Conservation (phyloP, 1,140 invertebrate genomes). For the Diuraphis noxia region DNA sequence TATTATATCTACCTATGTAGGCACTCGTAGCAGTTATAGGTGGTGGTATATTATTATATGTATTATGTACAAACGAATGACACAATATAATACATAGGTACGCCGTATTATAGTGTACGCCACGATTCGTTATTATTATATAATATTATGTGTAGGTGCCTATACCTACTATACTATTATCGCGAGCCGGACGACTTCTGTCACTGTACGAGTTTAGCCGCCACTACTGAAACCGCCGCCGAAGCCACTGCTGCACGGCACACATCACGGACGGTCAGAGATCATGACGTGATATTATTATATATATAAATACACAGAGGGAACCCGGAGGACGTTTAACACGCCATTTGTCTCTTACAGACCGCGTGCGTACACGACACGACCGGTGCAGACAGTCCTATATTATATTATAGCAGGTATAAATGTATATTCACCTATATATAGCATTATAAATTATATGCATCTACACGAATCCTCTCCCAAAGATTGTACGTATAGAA, state of each 20-base stretch:
- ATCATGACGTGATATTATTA: background rate
- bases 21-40: background rate
- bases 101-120: no score
- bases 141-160: background rate
- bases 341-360: background rate
- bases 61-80: background rate
- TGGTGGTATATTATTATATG: background rate
- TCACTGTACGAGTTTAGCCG: background rate
- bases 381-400: background rate
- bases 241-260: background rate
- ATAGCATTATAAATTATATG: background rate
- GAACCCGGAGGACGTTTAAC: conserved; percentile 5
- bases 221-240: background rate
- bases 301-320: background rate
- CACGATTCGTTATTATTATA: background rate
- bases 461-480: background rate
- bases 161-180: background rate
- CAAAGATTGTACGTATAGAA: background rate
- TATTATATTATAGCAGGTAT: no score
- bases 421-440: no score
- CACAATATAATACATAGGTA: background rate
- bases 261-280: background rate
- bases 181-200: conserved; percentile 15
- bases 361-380: background rate
- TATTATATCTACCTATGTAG: no score